These are phyloP conservation scores for Ylistrum balloti DNA, from an alignment of 1,140 invertebrate species.

Conservation along the genomic window DNA sequence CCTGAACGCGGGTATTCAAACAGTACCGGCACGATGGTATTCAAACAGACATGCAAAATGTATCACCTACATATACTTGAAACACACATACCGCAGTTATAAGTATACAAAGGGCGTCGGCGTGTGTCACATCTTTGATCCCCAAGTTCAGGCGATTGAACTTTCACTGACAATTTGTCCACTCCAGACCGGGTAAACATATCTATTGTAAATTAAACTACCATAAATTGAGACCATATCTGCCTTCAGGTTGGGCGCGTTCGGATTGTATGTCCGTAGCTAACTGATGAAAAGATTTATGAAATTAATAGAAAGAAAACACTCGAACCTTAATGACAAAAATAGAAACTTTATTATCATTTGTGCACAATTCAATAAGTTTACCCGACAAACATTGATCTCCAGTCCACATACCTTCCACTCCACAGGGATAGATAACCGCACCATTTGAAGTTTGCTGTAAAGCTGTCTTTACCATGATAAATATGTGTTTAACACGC, in stretches of 20 bases:
- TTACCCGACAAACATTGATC: slow-evolving; percentile 20
- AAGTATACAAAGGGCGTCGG: too few relatives aligned
- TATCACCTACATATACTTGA: too few relatives aligned
- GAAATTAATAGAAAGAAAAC: slow-evolving; percentile 36
- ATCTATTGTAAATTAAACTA: slow-evolving; percentile 4
- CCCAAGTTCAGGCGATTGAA: background rate
- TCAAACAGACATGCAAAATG: too few relatives aligned
- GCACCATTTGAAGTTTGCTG: slow-evolving; percentile 13
- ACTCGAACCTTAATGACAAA: slow-evolving; percentile 32
- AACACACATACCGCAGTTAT: too few relatives aligned
- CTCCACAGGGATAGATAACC: slow-evolving; percentile 1
- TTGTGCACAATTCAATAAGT: background rate
- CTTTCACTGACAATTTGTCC: slow-evolving; percentile 9
- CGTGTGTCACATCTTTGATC: background rate
- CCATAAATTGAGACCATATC: background rate
- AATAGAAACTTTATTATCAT: slow-evolving; percentile 29
- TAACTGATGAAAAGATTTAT: slow-evolving; percentile 13
- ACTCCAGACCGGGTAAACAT: background rate
- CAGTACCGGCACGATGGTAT: too few relatives aligned
- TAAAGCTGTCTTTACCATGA: background rate
- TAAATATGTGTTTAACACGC: background rate
- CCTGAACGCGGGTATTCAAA: too few relatives aligned
- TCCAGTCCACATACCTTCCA: background rate
- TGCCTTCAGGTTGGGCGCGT: slow-evolving; percentile 31
- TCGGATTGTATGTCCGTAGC: background rate